A percentile compares a stretch with the other conserved stretches of the same genome.
Evolutionary conservation across 2,888 invertebrate genomes (phyloP).

Genomic region (Ormyrus pomaceus): DNA sequence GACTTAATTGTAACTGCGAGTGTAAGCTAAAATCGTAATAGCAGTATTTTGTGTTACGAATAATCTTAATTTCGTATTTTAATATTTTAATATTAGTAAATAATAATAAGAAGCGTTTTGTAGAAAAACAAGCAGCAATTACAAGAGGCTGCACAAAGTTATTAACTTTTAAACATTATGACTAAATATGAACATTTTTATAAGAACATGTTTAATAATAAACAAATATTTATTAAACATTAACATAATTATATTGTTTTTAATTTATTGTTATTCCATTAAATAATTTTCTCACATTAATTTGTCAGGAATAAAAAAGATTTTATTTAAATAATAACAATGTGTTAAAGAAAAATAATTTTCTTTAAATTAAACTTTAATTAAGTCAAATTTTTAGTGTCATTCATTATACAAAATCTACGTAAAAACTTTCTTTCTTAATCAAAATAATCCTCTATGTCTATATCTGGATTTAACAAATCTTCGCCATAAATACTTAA

Average conservation of each 20-base stretch:
- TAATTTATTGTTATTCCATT: too few species aligned
- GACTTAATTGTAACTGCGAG: not conserved
- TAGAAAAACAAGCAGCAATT: not conserved
- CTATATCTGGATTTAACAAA: slow-evolving; percentile 95
- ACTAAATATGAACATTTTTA: slow-evolving; percentile 32
- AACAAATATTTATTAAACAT: slow-evolving; percentile 28
- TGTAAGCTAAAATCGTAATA: not conserved
- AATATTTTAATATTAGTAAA: not conserved
- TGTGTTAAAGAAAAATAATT: too few species aligned
- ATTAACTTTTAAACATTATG: slow-evolving; percentile 3
- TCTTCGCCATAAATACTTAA: slow-evolving; percentile 92
- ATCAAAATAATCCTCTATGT: slow-evolving; percentile 99
- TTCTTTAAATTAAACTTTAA: too few species aligned
- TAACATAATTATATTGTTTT: not conserved
- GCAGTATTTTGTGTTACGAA: slow-evolving; percentile 46
- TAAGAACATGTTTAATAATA: slow-evolving; percentile 28
- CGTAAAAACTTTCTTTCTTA: slow-evolving; percentile 70
- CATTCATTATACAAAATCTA: too few species aligned
- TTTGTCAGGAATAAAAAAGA: too few species aligned
- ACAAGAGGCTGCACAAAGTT: slow-evolving; percentile 1
- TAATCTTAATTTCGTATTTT: slow-evolving; percentile 15
- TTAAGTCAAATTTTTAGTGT: too few species aligned
- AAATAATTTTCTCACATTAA: too few species aligned
- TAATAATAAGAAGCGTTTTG: slow-evolving; percentile 16
- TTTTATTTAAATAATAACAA: too few species aligned